Percentiles rank a stretch among this genome's conserved stretches.
phyloP scores from a whole-genome alignment of 2,888 invertebrate genomes.

The Drosophila robusta region DNA sequence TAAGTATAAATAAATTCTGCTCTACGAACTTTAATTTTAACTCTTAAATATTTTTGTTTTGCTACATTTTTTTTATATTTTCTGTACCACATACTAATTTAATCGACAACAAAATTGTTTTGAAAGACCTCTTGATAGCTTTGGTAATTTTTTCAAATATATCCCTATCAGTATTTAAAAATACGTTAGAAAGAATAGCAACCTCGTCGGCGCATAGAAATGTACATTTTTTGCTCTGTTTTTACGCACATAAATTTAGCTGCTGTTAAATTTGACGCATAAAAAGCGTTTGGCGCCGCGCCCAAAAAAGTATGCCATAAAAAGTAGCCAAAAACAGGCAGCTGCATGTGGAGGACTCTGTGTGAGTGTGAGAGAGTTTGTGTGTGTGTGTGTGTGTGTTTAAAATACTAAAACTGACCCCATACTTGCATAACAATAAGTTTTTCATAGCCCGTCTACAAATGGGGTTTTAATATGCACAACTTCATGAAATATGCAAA shows the following conservation, averaged over 20 bases:
- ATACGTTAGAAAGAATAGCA: neutral
- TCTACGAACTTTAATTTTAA: too few species aligned
- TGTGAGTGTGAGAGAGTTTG: neutral
- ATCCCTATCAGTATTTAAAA: neutral
- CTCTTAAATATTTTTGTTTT: too few species aligned
- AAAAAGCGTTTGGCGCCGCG: slow-evolving; percentile 21
- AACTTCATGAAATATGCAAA: slow-evolving; percentile 45
- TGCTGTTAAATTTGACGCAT: slow-evolving; percentile 17
- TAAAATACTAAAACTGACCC: slow-evolving; percentile 28
- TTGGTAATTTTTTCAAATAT: neutral
- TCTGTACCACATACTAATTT: too few species aligned
- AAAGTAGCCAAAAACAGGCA: slow-evolving; percentile 16
- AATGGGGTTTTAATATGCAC: slow-evolving; percentile 47
- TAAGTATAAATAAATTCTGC: neutral
- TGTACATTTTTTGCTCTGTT: slow-evolving; percentile 8
- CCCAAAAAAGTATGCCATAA: slow-evolving; percentile 30
- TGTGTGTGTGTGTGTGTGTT: slow-evolving; percentile 5
- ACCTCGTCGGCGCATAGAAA: neutral
- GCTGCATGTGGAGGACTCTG: neutral
- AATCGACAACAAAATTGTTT: too few species aligned
- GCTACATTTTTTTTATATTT: too few species aligned
- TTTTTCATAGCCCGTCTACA: slow-evolving; percentile 27
- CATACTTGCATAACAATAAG: slow-evolving; percentile 39
- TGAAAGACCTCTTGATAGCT: too few species aligned
- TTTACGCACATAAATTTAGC: slow-evolving; percentile 20